Evolutionary conservation across 2,888 invertebrate genomes (phyloP), one percentile per base, ranked within the genome.

Genomic region (Spialia ferax): DNA sequence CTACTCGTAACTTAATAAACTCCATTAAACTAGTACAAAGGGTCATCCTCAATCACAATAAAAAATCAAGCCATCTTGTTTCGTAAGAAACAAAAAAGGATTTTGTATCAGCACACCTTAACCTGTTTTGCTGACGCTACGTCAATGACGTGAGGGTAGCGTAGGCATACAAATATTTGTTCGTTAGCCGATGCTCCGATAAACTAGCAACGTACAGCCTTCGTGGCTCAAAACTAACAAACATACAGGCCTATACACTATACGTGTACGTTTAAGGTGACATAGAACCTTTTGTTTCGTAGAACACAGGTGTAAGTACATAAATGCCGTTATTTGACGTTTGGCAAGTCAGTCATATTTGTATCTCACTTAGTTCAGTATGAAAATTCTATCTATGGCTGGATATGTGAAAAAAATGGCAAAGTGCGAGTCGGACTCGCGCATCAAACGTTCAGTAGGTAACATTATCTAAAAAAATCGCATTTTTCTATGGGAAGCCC

Each of bases 151-250:
- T 22, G 22, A 42, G 42, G 50, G 50, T 62, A 52, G 20, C 32
- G 61, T 62, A 15, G 42, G 52, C 63, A 26, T 18, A 52, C 63
- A 63, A 63, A 63, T 63, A 63, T 63, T 63, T 63, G 63, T 63
- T 63, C 54, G 63, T 63, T 63, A 63, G 63, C 15, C 54, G 63
- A 55, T 63, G 35, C 63, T 26, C n/a, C 38, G 54, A n/a, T 62
- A 45, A 52, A 54, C 63, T 55, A 22, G n/a, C 48, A 29, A 50
- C 35, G 32, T 52, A n/a, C 52, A 26, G 18, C 61, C 62, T 52
- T 18, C 52, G 26, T 55, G 63, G 42, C 54, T 42, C 15, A 23
- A 62, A 63, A 63, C 63, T 63, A 63, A 63, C 59, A 60, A 42
- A 60, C 54, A 54, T 6, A 18, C 13, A 6, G 23, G 20, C 8